Base-by-base conservation (phyloP, 2,797 vertebrate species). In the Karalla daura region DNA sequence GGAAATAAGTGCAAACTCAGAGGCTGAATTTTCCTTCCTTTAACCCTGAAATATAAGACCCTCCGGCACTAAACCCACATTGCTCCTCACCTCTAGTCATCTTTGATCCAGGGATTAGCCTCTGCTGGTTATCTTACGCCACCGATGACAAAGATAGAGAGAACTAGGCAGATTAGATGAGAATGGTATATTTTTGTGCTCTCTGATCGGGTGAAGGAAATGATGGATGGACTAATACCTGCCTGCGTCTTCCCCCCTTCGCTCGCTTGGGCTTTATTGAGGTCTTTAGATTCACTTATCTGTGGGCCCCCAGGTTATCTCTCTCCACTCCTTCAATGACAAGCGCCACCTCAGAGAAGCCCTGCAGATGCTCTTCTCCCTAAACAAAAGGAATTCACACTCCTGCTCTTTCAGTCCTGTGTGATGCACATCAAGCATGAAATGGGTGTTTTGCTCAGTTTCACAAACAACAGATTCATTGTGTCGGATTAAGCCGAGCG, bases 191-290 rank as follows among this genome's bases (percentile, higher is more conserved):
- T 93, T 90, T 87, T 87, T 78, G 72, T 91, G 76, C 84, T 85
- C 77, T 84, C 49, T 86, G 89, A 83, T 76, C 63, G 51, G 88
- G 88, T 89, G 82, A 76, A 80, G 85, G 80, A 88, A 60, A 74
- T 93, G 89, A 94, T 92, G 88, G 92, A 94, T 88, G 81, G 89
- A 69, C 71, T 88, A 89, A 93, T 93, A 92, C 87, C 72, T 81
- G 41, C 70, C 76, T 52, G 69, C 54, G n/a, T 76, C 75, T 65
- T 79, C 65, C 68, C 67, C 58, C 84, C 83, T 75, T 85, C 58
- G n/a, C 67, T 40, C 68, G 66, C 84, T 81, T 18, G 3, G 56
- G 76, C 81, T 88, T 90, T 91, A 89, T 90, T 90, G 88, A 86
- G 81, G 85, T 88, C 86, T 91, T 90, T 87, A 88, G 89, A 91